Evolutionary conservation across 2,888 invertebrate species (phyloP), one percentile per base, ranked within the genome.

Genomic region (Drosophila ezoana): DNA sequence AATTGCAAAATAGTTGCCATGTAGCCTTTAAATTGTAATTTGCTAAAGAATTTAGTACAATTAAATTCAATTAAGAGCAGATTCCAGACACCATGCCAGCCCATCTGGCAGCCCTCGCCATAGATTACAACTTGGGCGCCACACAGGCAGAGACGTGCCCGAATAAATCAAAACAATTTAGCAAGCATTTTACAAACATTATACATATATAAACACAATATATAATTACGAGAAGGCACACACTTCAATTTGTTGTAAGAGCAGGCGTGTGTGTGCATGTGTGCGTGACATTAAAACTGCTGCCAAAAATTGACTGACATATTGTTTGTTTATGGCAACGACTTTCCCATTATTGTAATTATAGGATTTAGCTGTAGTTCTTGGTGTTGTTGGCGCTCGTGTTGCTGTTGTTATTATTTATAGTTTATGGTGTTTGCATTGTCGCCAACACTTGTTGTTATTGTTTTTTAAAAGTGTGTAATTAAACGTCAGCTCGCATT

Each of bases 11-110:
- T 81, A 58, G 72, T 72, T 71, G 54, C 45, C 38, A 20, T 52
- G 28, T 41, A 47, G 47, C 49, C 63, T 37, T 79, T 71, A 61
- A 70, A 73, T 68, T 81, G 81, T 71, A 72, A 70, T 84, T 81
- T 84, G 33, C 59, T 6, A 63, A 79, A 66, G 84, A 84, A 87
- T 82, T 79, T 76, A 38, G 49, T 51, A 67, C 59, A 80, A 76
- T 82, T 43, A 68, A 79, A 86, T 79, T 70, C 67, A 81, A 84
- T 84, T 86, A 86, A 69, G 51, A 60, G 9, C 8, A 54, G 57
- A 64, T 47, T 48, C 33, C 61, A 23, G 45, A 28, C 49, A 62
- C 20, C 14, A 44, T 45, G 23, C 14, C 8, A n/a, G 20, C 14
- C 18, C 18, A 33, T 37, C 11, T 54, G 72, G 59, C 44, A 64